phyloP scores from a whole-genome alignment of 2,113 vertebrate genomes.

The Carassius carassius region DNA sequence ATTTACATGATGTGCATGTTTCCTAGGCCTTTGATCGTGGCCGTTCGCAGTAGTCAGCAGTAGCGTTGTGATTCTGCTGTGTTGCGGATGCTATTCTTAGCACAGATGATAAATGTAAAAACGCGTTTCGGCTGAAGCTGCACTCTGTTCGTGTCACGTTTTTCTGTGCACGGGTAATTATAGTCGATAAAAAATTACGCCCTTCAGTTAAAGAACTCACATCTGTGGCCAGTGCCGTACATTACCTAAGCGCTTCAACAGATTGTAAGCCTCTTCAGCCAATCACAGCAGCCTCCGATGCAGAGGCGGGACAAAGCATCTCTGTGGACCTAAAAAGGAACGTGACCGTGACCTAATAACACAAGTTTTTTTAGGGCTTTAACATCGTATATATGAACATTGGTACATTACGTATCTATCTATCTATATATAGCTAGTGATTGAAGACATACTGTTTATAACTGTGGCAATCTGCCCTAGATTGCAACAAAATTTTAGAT shows the following conservation, averaged over 20 bases:
- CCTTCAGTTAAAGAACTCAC: constrained; percentile 17
- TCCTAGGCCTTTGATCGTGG: constrained; percentile 20
- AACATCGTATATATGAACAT: neutral
- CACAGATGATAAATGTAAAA: constrained; percentile 29
- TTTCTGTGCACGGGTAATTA: constrained; percentile 8
- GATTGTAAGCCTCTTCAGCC: constrained; percentile 12
- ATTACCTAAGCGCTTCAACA: neutral
- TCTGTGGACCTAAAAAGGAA: neutral
- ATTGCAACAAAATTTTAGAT: neutral
- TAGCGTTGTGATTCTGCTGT: constrained; percentile 25
- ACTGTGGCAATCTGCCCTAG: neutral
- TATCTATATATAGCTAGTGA: neutral
- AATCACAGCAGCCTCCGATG: neutral
- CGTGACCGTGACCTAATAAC: neutral
- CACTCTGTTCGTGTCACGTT: constrained; percentile 21
- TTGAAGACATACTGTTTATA: neutral
- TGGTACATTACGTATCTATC: neutral
- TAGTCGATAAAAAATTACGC: constrained; percentile 12
- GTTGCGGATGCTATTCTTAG: constrained; percentile 24
- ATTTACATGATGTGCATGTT: constrained; percentile 36
- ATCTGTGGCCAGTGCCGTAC: neutral
- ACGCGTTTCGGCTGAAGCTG: neutral
- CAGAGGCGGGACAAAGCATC: neutral
- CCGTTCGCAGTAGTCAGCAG: constrained; percentile 25
- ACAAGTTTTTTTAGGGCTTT: neutral